Evolutionary conservation across 64 coral and sea anemone species (phyloP).

Genomic region (Anthopleura sola): DNA sequence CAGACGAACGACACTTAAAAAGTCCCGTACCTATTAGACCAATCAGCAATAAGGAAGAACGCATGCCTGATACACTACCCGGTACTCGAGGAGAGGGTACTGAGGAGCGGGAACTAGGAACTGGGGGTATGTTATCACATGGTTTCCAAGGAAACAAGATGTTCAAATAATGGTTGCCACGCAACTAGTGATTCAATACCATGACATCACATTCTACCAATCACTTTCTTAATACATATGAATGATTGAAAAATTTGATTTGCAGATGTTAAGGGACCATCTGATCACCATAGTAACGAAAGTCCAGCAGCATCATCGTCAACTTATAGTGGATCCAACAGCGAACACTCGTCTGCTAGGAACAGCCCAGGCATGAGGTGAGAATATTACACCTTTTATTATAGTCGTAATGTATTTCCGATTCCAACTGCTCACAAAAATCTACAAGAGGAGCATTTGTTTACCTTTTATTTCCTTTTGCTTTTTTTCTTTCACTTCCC

Average conservation of each 20-base stretch:
- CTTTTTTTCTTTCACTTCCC: too few species aligned
- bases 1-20: not conserved
- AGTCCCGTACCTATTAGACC: constrained; percentile 17
- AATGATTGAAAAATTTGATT: not conserved
- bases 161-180: too few species aligned
- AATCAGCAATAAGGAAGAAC: not conserved
- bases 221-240: not conserved
- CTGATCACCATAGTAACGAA: not conserved
- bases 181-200: too few species aligned
- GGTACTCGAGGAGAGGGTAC: constrained; percentile 1
- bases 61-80: not conserved
- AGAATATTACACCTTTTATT: not conserved
- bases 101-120: not conserved
- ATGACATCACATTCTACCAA: not conserved
- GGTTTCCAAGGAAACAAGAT: not conserved
- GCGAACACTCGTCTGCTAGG: not conserved
- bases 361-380: not conserved
- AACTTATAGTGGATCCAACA: constrained; percentile 10
- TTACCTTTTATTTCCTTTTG: too few species aligned
- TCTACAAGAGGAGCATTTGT: too few species aligned
- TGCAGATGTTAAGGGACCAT: constrained; percentile 3
- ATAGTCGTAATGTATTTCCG: too few species aligned
- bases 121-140: not conserved
- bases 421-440: too few species aligned
- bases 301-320: not conserved